These are phyloP conservation scores for Nasonia giraulti DNA, from an alignment of 1,140 invertebrate species.

Conservation along the genomic window DNA sequence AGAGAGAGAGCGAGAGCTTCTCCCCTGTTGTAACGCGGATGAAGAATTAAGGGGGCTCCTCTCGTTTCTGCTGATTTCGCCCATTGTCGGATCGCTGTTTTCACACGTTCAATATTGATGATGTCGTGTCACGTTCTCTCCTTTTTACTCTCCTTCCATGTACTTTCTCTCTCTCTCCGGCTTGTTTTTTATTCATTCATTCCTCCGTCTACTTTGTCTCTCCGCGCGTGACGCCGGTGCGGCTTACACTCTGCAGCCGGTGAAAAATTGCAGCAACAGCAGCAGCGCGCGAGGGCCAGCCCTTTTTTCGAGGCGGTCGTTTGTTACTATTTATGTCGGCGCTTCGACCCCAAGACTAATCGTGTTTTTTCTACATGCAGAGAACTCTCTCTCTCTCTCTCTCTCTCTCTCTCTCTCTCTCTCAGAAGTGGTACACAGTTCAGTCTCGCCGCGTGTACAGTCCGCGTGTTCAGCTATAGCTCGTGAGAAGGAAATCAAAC, in stretches of 20 bases:
- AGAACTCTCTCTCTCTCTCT: no score
- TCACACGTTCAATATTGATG: slow-evolving; percentile 48
- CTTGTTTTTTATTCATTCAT: neutral
- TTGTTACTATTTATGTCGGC: neutral
- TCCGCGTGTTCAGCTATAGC: neutral
- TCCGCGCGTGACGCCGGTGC: neutral
- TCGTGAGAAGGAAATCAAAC: neutral
- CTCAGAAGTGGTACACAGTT: no score
- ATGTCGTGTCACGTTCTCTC: neutral
- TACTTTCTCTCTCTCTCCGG: neutral
- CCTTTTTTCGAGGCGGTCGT: neutral
- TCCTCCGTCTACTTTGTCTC: slow-evolving; percentile 5
- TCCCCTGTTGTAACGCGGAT: neutral
- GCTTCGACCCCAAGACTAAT: neutral
- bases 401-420: no score
- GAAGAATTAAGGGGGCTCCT: slow-evolving; percentile 1
- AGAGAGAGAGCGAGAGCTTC: neutral
- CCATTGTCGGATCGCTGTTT: slow-evolving; percentile 27
- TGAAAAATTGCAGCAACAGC: neutral
- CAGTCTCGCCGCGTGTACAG: no score
- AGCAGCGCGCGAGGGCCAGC: no score
- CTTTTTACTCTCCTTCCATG: neutral
- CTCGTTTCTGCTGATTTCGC: slow-evolving; percentile 40
- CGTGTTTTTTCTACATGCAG: neutral
- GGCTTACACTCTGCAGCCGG: neutral